These are phyloP conservation scores for Eulemur mongoz DNA, from an alignment of 2,797 vertebrate genomes.

Conservation along the genomic window DNA sequence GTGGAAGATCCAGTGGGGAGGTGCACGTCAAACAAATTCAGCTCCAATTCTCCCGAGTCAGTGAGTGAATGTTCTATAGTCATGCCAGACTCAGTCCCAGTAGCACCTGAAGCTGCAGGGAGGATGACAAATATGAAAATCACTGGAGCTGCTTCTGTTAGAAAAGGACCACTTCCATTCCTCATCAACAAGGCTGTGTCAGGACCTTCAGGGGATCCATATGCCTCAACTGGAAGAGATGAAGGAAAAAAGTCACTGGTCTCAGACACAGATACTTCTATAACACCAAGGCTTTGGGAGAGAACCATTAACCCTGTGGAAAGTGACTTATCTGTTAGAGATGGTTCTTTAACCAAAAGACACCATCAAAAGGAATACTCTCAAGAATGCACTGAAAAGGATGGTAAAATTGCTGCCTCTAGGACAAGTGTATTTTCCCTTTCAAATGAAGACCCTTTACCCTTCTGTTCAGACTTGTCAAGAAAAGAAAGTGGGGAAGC, in stretches of 20 bases:
- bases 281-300: slow-evolving; percentile 61
- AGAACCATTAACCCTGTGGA: slow-evolving; percentile 35
- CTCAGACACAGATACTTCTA: slow-evolving; percentile 53
- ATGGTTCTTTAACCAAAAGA: slow-evolving; percentile 28
- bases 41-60: slow-evolving; percentile 43
- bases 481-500: slow-evolving; percentile 66
- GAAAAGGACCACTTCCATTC: slow-evolving; percentile 63
- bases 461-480: slow-evolving; percentile 61
- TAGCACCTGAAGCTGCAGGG: not conserved
- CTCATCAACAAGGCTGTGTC: slow-evolving; percentile 50
- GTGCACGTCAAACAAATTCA: not conserved
- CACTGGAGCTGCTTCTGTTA: not conserved
- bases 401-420: not conserved
- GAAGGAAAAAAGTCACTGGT: slow-evolving; percentile 35
- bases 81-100: not conserved
- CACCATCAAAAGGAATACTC: slow-evolving; percentile 4
- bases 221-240: not conserved
- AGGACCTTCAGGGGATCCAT: not conserved
- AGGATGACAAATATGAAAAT: not conserved
- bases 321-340: slow-evolving; percentile 6
- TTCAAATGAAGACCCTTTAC: slow-evolving; percentile 68
- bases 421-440: not conserved
- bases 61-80: not conserved
- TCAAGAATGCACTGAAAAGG: not conserved
- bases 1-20: not conserved